Percentiles rank a stretch among this genome's conserved stretches.
Conservation (phyloP, 2,113 vertebrate genomes). For the Fukomys damarensis region DNA sequence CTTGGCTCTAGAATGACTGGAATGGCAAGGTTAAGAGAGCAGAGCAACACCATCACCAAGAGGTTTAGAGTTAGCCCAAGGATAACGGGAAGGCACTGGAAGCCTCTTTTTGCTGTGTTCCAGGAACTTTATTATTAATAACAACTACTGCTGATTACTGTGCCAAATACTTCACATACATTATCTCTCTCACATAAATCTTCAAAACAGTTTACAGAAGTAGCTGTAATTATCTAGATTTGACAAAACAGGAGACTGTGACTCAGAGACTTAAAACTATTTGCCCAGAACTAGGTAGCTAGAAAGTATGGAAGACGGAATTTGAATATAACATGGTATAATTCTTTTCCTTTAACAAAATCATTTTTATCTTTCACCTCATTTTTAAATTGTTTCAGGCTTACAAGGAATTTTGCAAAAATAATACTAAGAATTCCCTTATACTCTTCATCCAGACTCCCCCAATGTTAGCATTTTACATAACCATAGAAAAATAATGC, state of each 20-base stretch:
- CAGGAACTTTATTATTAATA: not conserved
- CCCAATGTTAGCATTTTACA: not conserved
- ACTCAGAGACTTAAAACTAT: not conserved
- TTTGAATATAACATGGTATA: not conserved
- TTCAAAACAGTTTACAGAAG: not conserved
- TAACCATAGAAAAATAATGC: not conserved
- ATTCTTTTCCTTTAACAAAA: not conserved
- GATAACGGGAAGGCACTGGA: not conserved
- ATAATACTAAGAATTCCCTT: not conserved
- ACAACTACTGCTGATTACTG: not conserved
- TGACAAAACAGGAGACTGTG: not conserved
- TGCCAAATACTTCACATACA: not conserved
- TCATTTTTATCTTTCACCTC: not conserved
- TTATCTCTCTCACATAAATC: not conserved
- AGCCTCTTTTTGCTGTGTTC: not conserved
- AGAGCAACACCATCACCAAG: not conserved
- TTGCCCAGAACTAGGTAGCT: not conserved
- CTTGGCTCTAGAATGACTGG: not conserved
- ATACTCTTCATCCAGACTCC: not conserved
- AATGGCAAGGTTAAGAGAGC: not conserved
- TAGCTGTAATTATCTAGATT: not conserved
- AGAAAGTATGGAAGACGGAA: not conserved
- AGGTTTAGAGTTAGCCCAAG: not conserved
- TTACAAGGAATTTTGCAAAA: not conserved
- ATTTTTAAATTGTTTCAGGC: not conserved